Evolutionary conservation across 2,797 vertebrate species (phyloP), one percentile per base, ranked within the genome.

Genomic region (Neosalanx taihuensis): DNA sequence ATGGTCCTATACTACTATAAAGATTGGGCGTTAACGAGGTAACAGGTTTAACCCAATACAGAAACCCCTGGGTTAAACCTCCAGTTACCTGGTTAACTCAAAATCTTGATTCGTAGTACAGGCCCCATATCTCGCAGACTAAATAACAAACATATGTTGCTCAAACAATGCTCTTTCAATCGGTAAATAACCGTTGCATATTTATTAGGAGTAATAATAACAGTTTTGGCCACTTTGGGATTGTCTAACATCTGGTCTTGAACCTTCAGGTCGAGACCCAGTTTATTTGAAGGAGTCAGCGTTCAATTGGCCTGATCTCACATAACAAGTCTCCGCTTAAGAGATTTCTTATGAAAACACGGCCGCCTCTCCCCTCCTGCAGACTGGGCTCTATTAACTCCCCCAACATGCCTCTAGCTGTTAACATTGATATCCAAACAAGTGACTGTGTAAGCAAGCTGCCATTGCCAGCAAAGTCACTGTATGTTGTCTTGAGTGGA

Each of bases 331-430:
- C n/a, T 12, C 53, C 23, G 30, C 13, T 69, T 57, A 35, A 58
- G 53, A 58, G 53, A 58, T 69, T 69, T 69, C 67, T 26, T 57
- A 69, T 13, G 29, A 57, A 56, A 68, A 58, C 67, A 58, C 2
- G 7, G 30, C 30, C 29, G 23, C 23, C 30, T 57, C 30, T 53
- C 17, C 23, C 29, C 46, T 67, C 7, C 65, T 53, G 26, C 49
- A 31, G 26, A 67, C 46, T 30, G 26, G 2, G 15, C 13, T 29
- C 60, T 30, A 62, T 30, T 41, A 46, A 46, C 10, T 12, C 41
- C 30, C 29, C 60, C 29, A 62, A 5, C 5, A 62, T 31, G 60
- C 51, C 18, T 56, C 17, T n/a, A n/a, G n/a, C n/a, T 46, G 51
- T 17, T 56, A 56, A n/a, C 51, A 56, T 56, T 7, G 15, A 56